Conservation (phyloP, 1,140 invertebrate genomes). For the Frieseomelitta varia region DNA sequence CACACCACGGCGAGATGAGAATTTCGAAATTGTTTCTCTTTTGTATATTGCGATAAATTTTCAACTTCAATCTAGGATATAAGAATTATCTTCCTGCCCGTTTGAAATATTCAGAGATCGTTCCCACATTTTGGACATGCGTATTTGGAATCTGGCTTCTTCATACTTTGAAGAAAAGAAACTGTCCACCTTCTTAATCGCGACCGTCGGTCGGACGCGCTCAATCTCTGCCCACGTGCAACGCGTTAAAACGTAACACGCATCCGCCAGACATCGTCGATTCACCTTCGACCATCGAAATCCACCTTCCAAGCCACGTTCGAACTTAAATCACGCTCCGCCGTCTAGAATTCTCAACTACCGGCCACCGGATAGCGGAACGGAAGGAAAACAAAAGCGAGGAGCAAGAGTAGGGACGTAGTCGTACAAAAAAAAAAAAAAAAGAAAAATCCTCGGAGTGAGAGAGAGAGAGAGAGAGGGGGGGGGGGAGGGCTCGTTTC, state of each 20-base stretch:
- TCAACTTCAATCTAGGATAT: too few relatives aligned
- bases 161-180: too few relatives aligned
- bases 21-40: too few relatives aligned
- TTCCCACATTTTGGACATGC: not conserved
- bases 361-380: not conserved
- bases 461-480: not conserved
- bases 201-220: too few relatives aligned
- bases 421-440: not conserved
- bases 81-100: not conserved
- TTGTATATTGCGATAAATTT: too few relatives aligned
- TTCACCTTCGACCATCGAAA: not conserved
- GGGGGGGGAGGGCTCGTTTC: not conserved
- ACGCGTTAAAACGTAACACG: not conserved
- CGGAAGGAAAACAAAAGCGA: not conserved
- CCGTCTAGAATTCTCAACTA: not conserved
- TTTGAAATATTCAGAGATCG: fast-evolving
- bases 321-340: not conserved
- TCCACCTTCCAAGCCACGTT: not conserved
- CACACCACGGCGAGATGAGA: too few relatives aligned
- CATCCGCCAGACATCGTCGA: not conserved
- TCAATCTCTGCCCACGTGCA: too few relatives aligned
- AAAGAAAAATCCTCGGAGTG: not conserved
- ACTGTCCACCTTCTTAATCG: too few relatives aligned
- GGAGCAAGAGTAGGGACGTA: not conserved
- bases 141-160: too few relatives aligned